Base-by-base conservation (phyloP, 2,113 vertebrate genomes). In the Carassius gibelio region DNA sequence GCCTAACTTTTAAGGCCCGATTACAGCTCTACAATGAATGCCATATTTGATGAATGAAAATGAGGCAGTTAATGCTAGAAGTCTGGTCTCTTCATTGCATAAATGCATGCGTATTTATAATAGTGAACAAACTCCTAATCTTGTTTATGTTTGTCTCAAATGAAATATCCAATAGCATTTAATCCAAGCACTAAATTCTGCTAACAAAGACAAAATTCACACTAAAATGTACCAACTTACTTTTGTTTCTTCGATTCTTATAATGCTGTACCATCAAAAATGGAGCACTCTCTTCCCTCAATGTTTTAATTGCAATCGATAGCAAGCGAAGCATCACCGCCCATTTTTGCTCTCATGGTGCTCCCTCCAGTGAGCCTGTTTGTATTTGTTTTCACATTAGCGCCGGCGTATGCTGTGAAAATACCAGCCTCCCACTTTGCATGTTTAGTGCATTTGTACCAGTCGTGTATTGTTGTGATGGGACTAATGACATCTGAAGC, bases 321-420 rank as follows among this genome's bases (percentile, higher is more conserved):
- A 26, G 50, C 26, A 48, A 74, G n/a, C 38, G 68, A 85, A 74
- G 38, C 30, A 21, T 74, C 55, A 75, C 38, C 38, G 3, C 19
- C 15, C 55, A 26, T 61, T 71, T 71, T 72, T 13, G 17, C 23
- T 48, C 62, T 66, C 59, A 55, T 59, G n/a, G 30, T 9, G 45
- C n/a, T 84, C 80, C 68, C 38, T 61, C 50, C 79, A 74, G 64
- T 82, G 74, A 4, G 85, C 26, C 71, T 86, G 57, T 77, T 75
- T 81, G 57, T 84, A 52, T 88, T 82, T 78, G 75, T 80, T 72
- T 86, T 85, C 64, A 68, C 36, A 52, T 76, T 85, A 87, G 77
- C 61, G 6, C 11, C 17, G 10, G 64, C 64, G 42, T 69, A 78
- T 79, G 68, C 78, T 52, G 69, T 5, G 83, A 71, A 86, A 81